A percentile compares a stretch with the other conserved stretches of the same genome.
phyloP scores from a whole-genome alignment of 2,888 invertebrate genomes.

The Leptinotarsa rubiginosa region DNA sequence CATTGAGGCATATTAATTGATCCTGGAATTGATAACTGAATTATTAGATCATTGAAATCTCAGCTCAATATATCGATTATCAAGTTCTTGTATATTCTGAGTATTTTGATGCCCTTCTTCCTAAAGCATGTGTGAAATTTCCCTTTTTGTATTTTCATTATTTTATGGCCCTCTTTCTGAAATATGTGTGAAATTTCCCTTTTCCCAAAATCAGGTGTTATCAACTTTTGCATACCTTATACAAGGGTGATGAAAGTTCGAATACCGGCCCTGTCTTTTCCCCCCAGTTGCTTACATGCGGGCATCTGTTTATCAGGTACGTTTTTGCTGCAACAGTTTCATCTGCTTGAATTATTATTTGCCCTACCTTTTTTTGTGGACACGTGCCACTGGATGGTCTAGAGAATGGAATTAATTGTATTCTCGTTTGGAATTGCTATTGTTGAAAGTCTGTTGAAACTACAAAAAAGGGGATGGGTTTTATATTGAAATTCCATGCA shows the following conservation, averaged over 20 bases:
- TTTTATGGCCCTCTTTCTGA: too few relatives aligned
- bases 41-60: too few relatives aligned
- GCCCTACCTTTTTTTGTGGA: slow-evolving; percentile 30
- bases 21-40: too few relatives aligned
- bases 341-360: slow-evolving; percentile 36
- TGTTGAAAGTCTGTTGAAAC: slow-evolving; percentile 36
- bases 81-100: too few relatives aligned
- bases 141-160: too few relatives aligned
- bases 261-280: slow-evolving; percentile 6
- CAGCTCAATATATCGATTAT: too few relatives aligned
- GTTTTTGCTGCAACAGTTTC: slow-evolving; percentile 37
- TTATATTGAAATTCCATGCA: slow-evolving; percentile 27
- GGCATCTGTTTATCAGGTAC: slow-evolving; percentile 38
- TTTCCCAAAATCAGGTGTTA: not conserved
- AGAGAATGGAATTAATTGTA: slow-evolving; percentile 32
- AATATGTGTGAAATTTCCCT: not conserved
- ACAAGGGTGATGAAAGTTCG: not conserved
- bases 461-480: slow-evolving; percentile 30
- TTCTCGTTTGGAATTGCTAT: slow-evolving; percentile 25
- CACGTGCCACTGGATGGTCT: slow-evolving; percentile 32
- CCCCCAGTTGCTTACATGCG: slow-evolving; percentile 30
- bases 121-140: too few relatives aligned
- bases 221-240: not conserved
- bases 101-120: too few relatives aligned
- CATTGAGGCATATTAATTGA: too few relatives aligned